A percentile compares a stretch with the other conserved stretches of the same genome.
phyloP scores from a whole-genome alignment of 1,140 invertebrate genomes.

The Himalopsyche phryganea region DNA sequence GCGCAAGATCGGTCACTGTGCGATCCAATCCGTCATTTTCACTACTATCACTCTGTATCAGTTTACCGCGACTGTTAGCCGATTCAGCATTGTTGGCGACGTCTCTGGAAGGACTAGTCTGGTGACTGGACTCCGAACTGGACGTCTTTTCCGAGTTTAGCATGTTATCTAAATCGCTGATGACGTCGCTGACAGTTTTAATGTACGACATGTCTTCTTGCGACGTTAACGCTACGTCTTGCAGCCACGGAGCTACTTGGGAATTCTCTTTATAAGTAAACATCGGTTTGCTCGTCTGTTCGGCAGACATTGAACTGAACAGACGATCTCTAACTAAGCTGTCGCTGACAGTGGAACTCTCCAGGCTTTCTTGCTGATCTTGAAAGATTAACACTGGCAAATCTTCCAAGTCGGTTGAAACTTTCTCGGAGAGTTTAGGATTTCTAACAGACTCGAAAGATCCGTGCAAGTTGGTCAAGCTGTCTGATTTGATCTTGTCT shows the following conservation, averaged over 20 bases:
- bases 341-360: not conserved
- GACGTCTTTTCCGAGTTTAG: constrained; percentile 60
- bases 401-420: not conserved
- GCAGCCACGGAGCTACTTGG: constrained; percentile 56
- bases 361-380: not conserved
- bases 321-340: not conserved
- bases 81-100: constrained; percentile 12
- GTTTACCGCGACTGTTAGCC: not conserved
- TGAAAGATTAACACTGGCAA: not conserved
- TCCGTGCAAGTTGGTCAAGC: constrained; percentile 59
- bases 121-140: constrained; percentile 56
- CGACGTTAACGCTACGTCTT: constrained; percentile 53
- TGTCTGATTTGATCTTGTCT: constrained; percentile 48
- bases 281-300: not conserved
- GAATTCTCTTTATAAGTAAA: constrained; percentile 24
- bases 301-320: not conserved
- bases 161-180: constrained; percentile 62
- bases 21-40: constrained; percentile 3
- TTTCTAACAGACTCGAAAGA: constrained; percentile 56
- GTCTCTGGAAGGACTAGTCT: constrained; percentile 48
- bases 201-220: constrained; percentile 57
- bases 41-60: constrained; percentile 9
- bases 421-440: constrained; percentile 38
- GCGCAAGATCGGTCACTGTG: not conserved
- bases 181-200: constrained; percentile 61